Conservation (phyloP, 2,797 vertebrate genomes). For the Poeciliopsis presidionis region DNA sequence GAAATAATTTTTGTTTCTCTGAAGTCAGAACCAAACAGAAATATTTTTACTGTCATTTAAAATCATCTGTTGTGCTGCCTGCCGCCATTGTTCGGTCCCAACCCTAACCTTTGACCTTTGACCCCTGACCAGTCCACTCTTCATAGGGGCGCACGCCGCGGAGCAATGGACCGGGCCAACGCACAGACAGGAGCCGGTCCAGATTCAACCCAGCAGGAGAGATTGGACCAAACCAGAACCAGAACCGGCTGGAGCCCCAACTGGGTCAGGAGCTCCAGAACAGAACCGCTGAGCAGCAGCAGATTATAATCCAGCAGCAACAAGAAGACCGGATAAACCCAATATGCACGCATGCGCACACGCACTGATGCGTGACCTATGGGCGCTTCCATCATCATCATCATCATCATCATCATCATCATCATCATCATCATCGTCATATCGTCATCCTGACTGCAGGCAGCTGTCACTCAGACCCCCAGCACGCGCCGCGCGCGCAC, state of each 20-base stretch:
- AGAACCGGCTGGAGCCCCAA: background rate
- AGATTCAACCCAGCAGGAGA: background rate
- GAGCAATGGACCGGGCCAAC: no score
- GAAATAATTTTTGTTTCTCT: no score
- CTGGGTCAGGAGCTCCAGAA: background rate
- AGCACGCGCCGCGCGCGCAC: conserved; percentile 46
- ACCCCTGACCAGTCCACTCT: no score
- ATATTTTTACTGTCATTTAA: no score
- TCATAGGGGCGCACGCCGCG: no score
- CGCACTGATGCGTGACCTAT: conserved; percentile 35
- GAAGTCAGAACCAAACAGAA: no score
- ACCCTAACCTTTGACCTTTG: no score
- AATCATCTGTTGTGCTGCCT: no score
- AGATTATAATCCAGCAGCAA: background rate
- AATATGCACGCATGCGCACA: conserved; percentile 12
- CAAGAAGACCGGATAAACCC: background rate
- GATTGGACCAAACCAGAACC: background rate
- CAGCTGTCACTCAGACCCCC: conserved; percentile 70
- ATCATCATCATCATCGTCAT: conserved; percentile 67
- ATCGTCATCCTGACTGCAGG: conserved; percentile 72
- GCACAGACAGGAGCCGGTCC: background rate
- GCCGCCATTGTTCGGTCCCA: no score
- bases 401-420: conserved; percentile 49
- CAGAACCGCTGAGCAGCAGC: background rate
- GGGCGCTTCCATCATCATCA: conserved; percentile 41